Evolutionary conservation across 2,888 invertebrate genomes (phyloP), one percentile per base, ranked within the genome.

Genomic region (Drosophila neotestacea): DNA sequence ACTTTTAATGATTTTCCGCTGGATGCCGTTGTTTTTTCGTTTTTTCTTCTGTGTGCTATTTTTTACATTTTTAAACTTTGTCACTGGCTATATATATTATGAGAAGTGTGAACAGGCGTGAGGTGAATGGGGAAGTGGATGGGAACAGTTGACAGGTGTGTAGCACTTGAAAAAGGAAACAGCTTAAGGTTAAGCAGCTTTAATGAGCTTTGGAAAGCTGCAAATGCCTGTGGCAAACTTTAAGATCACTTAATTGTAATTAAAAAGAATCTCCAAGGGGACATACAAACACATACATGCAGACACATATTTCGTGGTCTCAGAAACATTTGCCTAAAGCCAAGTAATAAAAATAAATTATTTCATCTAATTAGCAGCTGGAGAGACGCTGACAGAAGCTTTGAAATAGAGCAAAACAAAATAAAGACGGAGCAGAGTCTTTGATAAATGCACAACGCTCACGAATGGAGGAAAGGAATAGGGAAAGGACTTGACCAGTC

Each of bases 1-100:
- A 89, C 84, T 85, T 85, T 85, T 87, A 85, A 89, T 87, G 89
- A 87, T 87, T 83, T 74, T 79, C 68, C 65, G 61, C 67, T 47
- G 51, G 51, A 28, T 58, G 46, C 50, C 42, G 63, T 55, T 62
- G 22, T 28, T 41, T 36, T 47, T 62, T 56, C 1, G 38, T 47
- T 5, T 27, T 28, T 55, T 27, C 16, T 6, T 16, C 16, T 39
- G 39, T 32, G 9, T 38, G 28, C 28, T 16, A 39, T 42, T 71
- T 77, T 59, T 55, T 36, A 39, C 41, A 46, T 65, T 78, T 62
- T 63, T 60, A 44, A 76, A 76, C 76, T 79, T 79, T 76, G 70
- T 74, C 76, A 70, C 64, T 34, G 51, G 36, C 59, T 38, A 58
- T 77, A 76, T 72, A 46, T 72, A 46, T 69, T 64, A 74, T 36